Conservation (phyloP, 30 jellyfish, hydroid and myxozoan genomes). For the Hydractinia symbiolongicarpus region DNA sequence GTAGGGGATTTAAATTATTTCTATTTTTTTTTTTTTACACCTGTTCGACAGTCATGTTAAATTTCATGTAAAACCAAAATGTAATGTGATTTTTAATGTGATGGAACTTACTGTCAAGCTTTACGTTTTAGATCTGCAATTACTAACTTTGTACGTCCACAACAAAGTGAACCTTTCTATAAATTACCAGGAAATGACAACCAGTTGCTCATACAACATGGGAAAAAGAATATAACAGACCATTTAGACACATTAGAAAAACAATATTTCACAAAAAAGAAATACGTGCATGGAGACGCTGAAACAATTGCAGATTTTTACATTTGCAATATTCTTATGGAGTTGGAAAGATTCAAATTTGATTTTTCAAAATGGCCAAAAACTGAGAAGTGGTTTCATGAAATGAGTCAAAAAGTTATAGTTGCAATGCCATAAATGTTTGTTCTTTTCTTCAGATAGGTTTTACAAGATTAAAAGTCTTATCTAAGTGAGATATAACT, state of each 20-base stretch:
- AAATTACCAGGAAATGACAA: conserved; percentile 15
- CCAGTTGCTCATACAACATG: conserved; percentile 7
- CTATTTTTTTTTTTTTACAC: no score
- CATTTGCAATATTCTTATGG: conserved; percentile 22
- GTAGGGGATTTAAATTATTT: no score
- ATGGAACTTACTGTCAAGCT: no score
- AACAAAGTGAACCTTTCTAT: conserved; percentile 6
- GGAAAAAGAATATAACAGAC: neutral
- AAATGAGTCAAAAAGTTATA: neutral
- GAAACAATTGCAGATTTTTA: conserved; percentile 25
- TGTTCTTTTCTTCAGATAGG: no score
- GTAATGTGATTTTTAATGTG: no score
- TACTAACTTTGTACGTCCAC: conserved; percentile 12
- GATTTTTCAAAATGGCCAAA: conserved; percentile 22
- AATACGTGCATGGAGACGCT: neutral
- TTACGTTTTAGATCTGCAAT: conserved; percentile 2
- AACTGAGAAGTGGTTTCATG: conserved; percentile 9
- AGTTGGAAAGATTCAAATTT: conserved; percentile 8
- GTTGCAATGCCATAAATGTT: neutral
- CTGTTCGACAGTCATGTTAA: no score
- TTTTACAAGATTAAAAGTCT: no score
- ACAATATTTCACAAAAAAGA: neutral
- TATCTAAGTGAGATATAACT: no score
- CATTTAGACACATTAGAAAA: conserved; percentile 16
- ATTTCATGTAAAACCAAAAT: no score